Percentiles rank a stretch among this genome's conserved stretches.
Evolutionary conservation across 2,797 vertebrate species (phyloP).

Genomic region (Microhierax caerulescens): DNA sequence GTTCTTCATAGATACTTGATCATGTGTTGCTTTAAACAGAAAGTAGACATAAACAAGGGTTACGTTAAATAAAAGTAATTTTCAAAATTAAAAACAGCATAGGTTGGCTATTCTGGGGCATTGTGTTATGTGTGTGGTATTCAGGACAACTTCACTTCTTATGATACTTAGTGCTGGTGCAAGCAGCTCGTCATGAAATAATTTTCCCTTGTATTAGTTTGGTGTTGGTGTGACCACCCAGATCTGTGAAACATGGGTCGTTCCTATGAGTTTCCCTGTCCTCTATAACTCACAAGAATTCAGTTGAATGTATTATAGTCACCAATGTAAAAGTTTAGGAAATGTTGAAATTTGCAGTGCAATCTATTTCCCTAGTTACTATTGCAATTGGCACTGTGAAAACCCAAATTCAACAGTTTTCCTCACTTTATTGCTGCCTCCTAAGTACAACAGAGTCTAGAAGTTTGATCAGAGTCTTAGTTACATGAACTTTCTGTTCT

Average conservation of each 20-base stretch:
- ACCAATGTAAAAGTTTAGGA: background rate
- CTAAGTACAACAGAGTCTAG: background rate
- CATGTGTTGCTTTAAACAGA: background rate
- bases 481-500: background rate
- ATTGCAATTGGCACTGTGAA: background rate
- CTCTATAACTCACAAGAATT: background rate
- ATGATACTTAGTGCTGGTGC: background rate
- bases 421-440: background rate
- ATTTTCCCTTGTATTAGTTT: background rate
- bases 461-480: background rate
- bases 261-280: background rate
- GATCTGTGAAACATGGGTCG: background rate
- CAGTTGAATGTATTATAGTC: background rate
- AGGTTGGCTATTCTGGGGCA: background rate
- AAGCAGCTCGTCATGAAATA: background rate
- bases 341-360: background rate
- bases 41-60: background rate
- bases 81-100: background rate
- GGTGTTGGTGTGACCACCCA: background rate
- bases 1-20: background rate
- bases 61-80: background rate
- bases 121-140: background rate
- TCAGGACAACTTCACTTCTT: background rate
- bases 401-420: background rate
- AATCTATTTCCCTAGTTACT: background rate